phyloP scores from a whole-genome alignment of 1,140 invertebrate genomes.

The Calliphora vicina region DNA sequence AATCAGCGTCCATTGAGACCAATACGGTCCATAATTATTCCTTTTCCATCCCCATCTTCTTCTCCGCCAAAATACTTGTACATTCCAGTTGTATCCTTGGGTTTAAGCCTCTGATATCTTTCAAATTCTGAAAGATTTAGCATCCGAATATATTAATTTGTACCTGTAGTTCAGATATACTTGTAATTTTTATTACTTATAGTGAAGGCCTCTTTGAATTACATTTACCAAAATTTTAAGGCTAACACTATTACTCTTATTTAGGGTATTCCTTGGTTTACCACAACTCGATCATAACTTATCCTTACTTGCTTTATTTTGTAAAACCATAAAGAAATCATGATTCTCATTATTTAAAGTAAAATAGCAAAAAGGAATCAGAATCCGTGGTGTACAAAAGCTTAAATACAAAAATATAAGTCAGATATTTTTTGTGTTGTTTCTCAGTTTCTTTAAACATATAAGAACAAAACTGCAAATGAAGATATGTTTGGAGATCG shows the following conservation, averaged over 20 bases:
- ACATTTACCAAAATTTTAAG: too few relatives aligned
- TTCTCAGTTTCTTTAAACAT: neutral
- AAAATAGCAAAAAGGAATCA: constrained; percentile 37
- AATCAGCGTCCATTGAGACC: too few relatives aligned
- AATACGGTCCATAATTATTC: too few relatives aligned
- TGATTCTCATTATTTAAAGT: constrained; percentile 62
- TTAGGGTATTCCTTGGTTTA: neutral
- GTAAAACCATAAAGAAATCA: constrained; percentile 52
- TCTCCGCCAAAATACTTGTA: too few relatives aligned
- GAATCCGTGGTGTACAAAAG: constrained; percentile 12
- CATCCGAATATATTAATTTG: too few relatives aligned
- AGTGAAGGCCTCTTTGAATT: too few relatives aligned
- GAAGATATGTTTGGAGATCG: constrained; percentile 57
- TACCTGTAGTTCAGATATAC: too few relatives aligned
- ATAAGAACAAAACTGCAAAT: constrained; percentile 45
- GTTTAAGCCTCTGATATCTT: too few relatives aligned
- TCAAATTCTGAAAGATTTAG: too few relatives aligned
- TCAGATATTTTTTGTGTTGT: neutral
- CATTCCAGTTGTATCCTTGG: too few relatives aligned
- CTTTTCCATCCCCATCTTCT: too few relatives aligned
- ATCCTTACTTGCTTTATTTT: neutral
- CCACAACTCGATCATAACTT: constrained; percentile 26
- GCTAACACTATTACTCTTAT: neutral
- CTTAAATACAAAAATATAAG: neutral
- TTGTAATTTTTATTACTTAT: too few relatives aligned